Evolutionary conservation across 1,140 invertebrate genomes (phyloP).

Genomic region (Tetranychus cinnabarinus): DNA sequence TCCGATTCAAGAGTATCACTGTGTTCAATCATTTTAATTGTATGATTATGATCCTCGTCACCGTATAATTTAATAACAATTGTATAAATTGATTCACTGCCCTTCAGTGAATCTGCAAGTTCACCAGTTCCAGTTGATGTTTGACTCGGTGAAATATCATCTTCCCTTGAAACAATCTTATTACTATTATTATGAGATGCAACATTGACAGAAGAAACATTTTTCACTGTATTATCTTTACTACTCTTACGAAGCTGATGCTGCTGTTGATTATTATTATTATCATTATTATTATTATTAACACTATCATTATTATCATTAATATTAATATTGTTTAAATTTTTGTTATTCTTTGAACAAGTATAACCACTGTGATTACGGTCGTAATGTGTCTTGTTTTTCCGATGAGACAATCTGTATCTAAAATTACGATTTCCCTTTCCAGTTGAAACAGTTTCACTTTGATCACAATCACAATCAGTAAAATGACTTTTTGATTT

Average conservation of each 20-base stretch:
- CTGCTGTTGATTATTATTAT: not conserved
- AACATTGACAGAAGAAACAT: too few relatives aligned
- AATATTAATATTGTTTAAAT: too few relatives aligned
- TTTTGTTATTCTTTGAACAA: not conserved
- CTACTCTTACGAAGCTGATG: not conserved
- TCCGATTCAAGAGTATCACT: not conserved
- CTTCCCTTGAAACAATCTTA: not conserved
- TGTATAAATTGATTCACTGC: constrained; percentile 42
- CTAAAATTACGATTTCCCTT: too few relatives aligned
- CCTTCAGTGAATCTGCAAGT: not conserved
- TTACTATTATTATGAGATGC: not conserved
- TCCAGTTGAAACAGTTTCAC: too few relatives aligned
- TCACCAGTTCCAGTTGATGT: not conserved
- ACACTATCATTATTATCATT: too few relatives aligned
- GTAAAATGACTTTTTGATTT: not conserved
- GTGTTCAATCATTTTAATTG: constrained; percentile 1
- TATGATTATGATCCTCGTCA: not conserved
- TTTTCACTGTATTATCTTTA: not conserved
- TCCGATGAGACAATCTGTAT: too few relatives aligned
- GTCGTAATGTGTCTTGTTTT: not conserved
- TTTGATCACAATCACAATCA: not conserved
- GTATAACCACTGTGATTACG: not conserved
- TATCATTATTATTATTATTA: not conserved
- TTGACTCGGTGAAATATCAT: not conserved
- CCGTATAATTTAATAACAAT: constrained; percentile 61